These are phyloP conservation scores for Endotricha flammealis DNA, from an alignment of 2,888 invertebrate genomes.

Conservation along the genomic window DNA sequence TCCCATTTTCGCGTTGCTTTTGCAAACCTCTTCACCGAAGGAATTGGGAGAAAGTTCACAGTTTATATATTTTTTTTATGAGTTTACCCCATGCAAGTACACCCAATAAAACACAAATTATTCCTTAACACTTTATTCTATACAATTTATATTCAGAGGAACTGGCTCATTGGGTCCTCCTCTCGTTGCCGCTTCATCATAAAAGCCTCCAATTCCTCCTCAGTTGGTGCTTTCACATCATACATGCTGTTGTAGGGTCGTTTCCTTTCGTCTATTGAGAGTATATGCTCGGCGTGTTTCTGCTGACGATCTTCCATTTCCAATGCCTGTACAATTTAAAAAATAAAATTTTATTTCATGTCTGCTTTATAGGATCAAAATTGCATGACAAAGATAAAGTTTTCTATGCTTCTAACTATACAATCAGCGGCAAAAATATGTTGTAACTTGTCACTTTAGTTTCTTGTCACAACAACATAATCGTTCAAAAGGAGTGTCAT, in stretches of 20 bases:
- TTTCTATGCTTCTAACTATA: too few species aligned
- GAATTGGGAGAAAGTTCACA: too few species aligned
- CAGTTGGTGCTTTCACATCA: conserved; percentile 89
- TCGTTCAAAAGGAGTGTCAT: too few species aligned
- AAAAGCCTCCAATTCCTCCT: conserved; percentile 96
- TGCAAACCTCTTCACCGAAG: too few species aligned
- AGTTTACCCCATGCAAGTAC: too few species aligned
- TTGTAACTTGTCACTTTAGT: too few species aligned
- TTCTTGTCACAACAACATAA: too few species aligned
- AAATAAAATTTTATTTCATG: conserved; percentile 8
- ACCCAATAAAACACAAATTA: conserved; percentile 1
- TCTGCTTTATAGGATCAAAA: too few species aligned
- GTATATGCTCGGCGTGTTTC: conserved; percentile 79
- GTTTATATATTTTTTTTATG: too few species aligned
- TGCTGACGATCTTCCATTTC: conserved; percentile 80
- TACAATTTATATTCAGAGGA: conserved; percentile 51
- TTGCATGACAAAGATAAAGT: too few species aligned
- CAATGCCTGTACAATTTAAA: conserved; percentile 67
- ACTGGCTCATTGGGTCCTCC: conserved; percentile 96
- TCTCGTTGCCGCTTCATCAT: conserved; percentile 89
- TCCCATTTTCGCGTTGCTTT: too few species aligned
- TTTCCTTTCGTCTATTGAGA: conserved; percentile 91
- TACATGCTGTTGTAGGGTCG: conserved; percentile 95
- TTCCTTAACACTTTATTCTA: conserved; percentile 7
- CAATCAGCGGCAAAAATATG: too few species aligned